phyloP scores from a whole-genome alignment of 2,113 vertebrate species.

The Pitta sordida region DNA sequence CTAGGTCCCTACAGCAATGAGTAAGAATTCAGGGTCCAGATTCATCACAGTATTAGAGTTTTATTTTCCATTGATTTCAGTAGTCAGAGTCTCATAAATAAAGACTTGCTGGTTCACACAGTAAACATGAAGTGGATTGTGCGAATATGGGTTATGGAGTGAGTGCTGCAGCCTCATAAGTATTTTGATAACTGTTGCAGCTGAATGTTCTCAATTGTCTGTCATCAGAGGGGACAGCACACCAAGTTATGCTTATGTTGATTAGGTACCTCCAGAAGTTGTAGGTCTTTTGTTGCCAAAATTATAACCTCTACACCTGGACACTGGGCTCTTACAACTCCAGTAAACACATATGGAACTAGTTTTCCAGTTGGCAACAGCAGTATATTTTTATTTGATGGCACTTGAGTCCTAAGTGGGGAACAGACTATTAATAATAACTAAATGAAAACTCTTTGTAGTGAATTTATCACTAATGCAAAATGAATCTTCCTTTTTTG shows the following conservation, averaged over 20 bases:
- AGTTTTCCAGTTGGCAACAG: slow-evolving; percentile 20
- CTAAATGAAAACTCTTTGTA: slow-evolving; percentile 18
- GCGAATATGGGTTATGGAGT: background rate
- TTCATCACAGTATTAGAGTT: background rate
- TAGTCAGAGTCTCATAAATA: background rate
- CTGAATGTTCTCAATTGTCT: too few species aligned
- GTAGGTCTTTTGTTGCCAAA: background rate
- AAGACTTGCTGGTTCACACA: background rate
- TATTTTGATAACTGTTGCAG: background rate
- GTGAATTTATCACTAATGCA: background rate
- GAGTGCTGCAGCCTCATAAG: background rate
- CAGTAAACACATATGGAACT: background rate
- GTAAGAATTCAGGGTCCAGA: background rate
- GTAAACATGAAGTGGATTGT: background rate
- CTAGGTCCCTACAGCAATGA: background rate
- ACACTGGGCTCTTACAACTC: background rate
- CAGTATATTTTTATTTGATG: slow-evolving; percentile 19
- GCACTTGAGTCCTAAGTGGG: background rate
- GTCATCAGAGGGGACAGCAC: background rate
- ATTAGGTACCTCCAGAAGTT: background rate
- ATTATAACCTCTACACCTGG: background rate
- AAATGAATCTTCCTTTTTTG: background rate
- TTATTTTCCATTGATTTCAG: background rate
- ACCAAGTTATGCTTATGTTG: background rate
- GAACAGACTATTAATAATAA: slow-evolving; percentile 21